A percentile compares a stretch with the other conserved stretches of the same genome.
Conservation (phyloP, 2,888 invertebrate genomes). For the Notodonta dromedarius region DNA sequence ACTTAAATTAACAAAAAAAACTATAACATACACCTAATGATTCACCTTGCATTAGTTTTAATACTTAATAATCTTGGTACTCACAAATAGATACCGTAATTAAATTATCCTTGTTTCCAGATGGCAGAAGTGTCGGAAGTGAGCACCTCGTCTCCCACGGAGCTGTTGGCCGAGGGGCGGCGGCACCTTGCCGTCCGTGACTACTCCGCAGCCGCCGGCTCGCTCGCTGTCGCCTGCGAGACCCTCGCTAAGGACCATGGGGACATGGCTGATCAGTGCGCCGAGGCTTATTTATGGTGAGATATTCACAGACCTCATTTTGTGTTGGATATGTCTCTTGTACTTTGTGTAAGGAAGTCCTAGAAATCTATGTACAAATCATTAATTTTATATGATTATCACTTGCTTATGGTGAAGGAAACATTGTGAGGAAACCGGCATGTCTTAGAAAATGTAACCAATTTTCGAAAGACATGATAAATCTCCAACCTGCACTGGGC, state of each 20-base stretch:
- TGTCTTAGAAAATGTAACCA: no score
- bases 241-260: slow-evolving; percentile 90
- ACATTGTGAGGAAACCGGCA: no score
- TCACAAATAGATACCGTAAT: not conserved
- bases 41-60: no score
- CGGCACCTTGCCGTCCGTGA: slow-evolving; percentile 91
- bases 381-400: no score
- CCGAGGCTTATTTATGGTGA: slow-evolving; percentile 94
- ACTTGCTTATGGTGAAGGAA: no score
- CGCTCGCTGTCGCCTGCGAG: slow-evolving; percentile 89
- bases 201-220: slow-evolving; percentile 88
- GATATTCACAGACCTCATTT: slow-evolving; percentile 45
- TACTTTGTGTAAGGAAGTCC: no score
- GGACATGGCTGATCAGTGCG: slow-evolving; percentile 93
- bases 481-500: no score
- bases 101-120: slow-evolving; percentile 45
- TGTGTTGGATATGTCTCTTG: not conserved
- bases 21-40: no score
- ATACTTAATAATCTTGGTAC: no score
- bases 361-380: no score
- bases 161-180: slow-evolving; percentile 89
- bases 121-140: slow-evolving; percentile 85
- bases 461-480: no score
- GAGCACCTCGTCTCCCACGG: slow-evolving; percentile 75
- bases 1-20: no score